Conservation (phyloP, 2,113 vertebrate genomes). For the Eurypyga helias region DNA sequence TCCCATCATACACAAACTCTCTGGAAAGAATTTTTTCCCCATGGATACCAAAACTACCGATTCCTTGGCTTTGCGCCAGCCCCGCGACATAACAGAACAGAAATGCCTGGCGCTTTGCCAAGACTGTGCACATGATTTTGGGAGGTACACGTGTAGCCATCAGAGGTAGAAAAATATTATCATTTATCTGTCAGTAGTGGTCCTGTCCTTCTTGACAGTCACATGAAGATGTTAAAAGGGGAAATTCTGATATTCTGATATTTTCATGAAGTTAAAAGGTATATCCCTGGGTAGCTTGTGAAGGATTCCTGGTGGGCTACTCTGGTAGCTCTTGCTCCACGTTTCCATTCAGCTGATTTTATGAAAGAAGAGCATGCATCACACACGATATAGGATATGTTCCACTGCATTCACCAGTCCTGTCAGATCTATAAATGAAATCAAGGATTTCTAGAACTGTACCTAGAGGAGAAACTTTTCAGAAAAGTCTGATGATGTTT, state of each 20-base stretch:
- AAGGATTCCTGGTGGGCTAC: not conserved
- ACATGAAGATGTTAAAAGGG: not conserved
- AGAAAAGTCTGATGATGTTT: not conserved
- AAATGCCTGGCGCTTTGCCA: not conserved
- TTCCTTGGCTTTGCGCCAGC: not conserved
- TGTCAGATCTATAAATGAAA: not conserved
- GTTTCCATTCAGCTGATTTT: not conserved
- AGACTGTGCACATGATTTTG: not conserved
- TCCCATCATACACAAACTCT: not conserved
- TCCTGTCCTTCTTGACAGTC: not conserved
- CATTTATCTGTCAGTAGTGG: not conserved
- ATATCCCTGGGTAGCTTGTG: not conserved
- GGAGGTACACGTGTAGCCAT: not conserved
- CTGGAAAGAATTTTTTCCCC: not conserved
- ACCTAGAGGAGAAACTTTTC: not conserved
- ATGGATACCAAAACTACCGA: not conserved
- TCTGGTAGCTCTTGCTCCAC: not conserved
- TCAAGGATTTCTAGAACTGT: not conserved
- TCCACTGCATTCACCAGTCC: not conserved
- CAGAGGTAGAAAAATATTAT: not conserved
- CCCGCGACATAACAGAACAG: not conserved
- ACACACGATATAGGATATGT: not conserved
- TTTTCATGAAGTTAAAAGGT: not conserved
- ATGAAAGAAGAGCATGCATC: not conserved
- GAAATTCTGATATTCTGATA: not conserved